Base-by-base conservation (phyloP, 2,113 vertebrate genomes). In the Chloropsis cyanopogon region DNA sequence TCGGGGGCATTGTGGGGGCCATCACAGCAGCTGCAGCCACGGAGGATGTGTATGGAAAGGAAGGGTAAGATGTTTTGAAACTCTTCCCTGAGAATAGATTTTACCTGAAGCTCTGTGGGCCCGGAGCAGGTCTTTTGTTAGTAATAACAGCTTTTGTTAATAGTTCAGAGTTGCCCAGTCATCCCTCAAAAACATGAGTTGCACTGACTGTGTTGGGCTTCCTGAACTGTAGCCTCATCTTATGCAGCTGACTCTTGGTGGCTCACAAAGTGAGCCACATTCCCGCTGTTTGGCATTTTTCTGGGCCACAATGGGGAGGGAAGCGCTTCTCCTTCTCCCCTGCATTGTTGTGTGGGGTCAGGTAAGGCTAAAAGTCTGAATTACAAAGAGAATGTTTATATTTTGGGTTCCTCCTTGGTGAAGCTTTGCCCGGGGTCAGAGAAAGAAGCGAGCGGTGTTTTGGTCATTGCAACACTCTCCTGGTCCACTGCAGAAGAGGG, bases 1-100 rank as follows among this genome's bases (percentile, higher is more conserved):
- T 99, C 5, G 99, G 99, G 0, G 99, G 98, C 80, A 98, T 99
- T 9, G 96, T 98, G 21, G 99, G 99, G 0, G 99, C 99, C 21
- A 95, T 99, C 86, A 98, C 98, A 4, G 98, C 98, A 12, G 98
- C 99, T 11, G 41, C 91, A 2, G 99, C 99, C 53, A 97, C 52
- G 0, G 96, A 96, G 19, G 81, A 80, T 2, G 97, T 98, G 2
- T 99, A 99, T 22, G 96, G 98, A 68, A 24, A 46, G 16, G 86
- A 98, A 44, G 99, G 99, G 99, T 99, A 95, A 96, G 98, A 56
- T 29, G 59, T 42, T 53, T 78, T 79, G 42, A 71, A 86, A 68
- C 18, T 68, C 37, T 44, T 66, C 28, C 26, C 11, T 29, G 16
- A 73, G 41, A 70, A 65, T 1, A 46, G 25, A 80, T 72, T 82